These are phyloP conservation scores for Tetraneura akinire DNA, from an alignment of 1,140 invertebrate genomes.

Conservation along the genomic window DNA sequence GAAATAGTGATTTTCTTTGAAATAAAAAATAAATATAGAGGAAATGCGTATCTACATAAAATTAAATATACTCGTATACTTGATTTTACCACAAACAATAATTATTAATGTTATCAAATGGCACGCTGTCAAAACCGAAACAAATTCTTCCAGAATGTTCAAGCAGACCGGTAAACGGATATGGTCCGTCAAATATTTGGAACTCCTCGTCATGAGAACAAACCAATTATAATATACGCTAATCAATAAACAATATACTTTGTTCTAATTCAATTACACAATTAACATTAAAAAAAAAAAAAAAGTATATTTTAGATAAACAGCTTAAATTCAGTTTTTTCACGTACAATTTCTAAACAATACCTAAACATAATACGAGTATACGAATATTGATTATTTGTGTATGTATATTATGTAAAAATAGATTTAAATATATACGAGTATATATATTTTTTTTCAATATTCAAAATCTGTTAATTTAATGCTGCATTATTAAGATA, in stretches of 20 bases:
- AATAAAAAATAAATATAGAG: background rate
- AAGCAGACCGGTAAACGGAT: constrained; percentile 39
- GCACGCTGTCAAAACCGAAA: constrained; percentile 5
- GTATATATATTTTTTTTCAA: no score
- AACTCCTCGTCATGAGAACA: constrained; percentile 6
- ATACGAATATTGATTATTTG: no score
- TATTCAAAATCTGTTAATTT: no score
- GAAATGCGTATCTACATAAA: background rate
- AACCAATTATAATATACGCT: constrained; percentile 25
- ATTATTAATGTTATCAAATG: background rate
- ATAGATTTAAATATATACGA: no score
- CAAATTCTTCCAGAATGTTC: constrained; percentile 21
- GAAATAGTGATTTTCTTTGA: background rate
- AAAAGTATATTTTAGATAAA: no score
- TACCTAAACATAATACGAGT: no score
- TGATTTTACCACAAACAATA: background rate
- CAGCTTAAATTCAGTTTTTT: no score
- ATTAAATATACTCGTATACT: no score
- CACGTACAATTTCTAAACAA: no score
- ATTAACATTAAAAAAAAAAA: background rate
- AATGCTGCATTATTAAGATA: no score
- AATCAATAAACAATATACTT: background rate
- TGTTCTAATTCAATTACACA: constrained; percentile 6
- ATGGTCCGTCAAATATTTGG: constrained; percentile 46
- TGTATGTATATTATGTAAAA: no score